Conservation (phyloP, 1,140 invertebrate species). For the Agrypnia vestita region DNA sequence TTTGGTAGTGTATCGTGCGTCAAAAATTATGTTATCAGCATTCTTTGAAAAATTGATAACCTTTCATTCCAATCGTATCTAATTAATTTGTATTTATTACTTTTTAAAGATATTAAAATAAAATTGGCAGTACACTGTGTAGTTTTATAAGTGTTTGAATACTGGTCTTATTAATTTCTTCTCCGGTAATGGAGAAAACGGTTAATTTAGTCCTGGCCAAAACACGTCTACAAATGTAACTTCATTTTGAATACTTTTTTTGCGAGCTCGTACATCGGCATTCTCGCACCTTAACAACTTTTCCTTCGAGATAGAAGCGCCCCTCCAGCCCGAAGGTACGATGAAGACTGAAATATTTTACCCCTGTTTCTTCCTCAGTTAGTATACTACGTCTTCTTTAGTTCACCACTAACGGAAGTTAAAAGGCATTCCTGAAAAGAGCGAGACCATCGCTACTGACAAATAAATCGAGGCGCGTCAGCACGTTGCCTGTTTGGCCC, state of each 20-base stretch:
- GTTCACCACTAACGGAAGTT: not conserved
- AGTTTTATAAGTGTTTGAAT: too few relatives aligned
- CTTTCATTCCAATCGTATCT: too few relatives aligned
- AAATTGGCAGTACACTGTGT: too few relatives aligned
- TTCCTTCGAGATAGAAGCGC: not conserved
- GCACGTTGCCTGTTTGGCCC: too few relatives aligned
- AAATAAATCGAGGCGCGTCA: not conserved
- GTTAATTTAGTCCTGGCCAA: not conserved
- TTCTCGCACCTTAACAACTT: not conserved
- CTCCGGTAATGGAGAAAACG: too few relatives aligned
- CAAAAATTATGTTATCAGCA: too few relatives aligned
- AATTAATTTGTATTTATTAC: too few relatives aligned
- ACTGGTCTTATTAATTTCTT: too few relatives aligned
- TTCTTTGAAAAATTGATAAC: too few relatives aligned
- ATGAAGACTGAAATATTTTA: slow-evolving; percentile 43
- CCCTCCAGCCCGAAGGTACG: not conserved
- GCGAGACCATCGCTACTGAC: not conserved
- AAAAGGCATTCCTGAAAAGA: not conserved
- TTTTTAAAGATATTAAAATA: too few relatives aligned
- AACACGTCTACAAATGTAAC: slow-evolving; percentile 18
- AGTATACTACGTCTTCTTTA: not conserved
- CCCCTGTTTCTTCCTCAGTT: slow-evolving; percentile 18
- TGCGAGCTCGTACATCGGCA: not conserved
- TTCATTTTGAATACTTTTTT: not conserved
- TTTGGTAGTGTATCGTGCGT: too few relatives aligned